Conservation (phyloP, 2,888 invertebrate genomes). For the Drosophila emarginata region DNA sequence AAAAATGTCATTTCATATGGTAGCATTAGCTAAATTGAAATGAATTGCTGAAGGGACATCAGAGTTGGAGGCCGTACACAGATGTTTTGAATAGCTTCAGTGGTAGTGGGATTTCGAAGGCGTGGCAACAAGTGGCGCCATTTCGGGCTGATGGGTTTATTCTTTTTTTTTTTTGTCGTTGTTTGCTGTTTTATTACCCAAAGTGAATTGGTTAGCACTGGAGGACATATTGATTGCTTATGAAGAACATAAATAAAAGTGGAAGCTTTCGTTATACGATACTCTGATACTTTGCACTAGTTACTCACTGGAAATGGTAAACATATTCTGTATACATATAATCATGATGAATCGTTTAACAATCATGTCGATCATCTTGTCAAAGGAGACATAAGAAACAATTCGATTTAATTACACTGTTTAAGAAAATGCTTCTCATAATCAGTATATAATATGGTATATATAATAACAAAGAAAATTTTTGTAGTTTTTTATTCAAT, state of each 20-base stretch:
- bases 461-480: too few species aligned
- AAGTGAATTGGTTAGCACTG: conserved; percentile 6
- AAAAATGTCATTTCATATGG: conserved; percentile 36
- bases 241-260: neutral
- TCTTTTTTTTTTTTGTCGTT: neutral
- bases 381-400: too few species aligned
- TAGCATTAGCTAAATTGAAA: conserved; percentile 41
- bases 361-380: too few species aligned
- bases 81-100: neutral
- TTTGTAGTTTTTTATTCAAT: too few species aligned
- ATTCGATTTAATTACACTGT: too few species aligned
- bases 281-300: neutral
- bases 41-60: conserved; percentile 40
- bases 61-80: neutral
- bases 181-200: conserved; percentile 3
- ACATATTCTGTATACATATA: too few species aligned
- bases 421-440: too few species aligned
- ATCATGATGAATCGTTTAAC: too few species aligned
- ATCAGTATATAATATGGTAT: too few species aligned
- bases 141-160: conserved; percentile 21
- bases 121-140: conserved; percentile 15
- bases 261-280: neutral
- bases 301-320: too few species aligned
- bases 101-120: neutral
- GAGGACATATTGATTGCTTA: conserved; percentile 5